Evolutionary conservation across 1,140 invertebrate genomes (phyloP).

Genomic region (Drosophila sturtevanti): DNA sequence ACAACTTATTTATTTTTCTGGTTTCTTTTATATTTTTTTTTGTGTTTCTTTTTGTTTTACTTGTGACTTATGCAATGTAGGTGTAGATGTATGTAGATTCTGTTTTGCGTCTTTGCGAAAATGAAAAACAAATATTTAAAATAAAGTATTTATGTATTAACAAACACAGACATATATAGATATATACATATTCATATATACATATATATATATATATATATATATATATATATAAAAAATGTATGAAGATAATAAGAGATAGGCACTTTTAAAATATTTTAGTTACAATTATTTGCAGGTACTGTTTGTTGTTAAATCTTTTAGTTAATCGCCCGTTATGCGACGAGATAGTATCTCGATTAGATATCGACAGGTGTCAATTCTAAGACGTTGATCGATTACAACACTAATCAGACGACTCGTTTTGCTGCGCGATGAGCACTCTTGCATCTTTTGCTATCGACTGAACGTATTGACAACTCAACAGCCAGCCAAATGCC

Average conservation of each 20-base stretch:
- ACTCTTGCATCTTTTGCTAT: constrained; percentile 82
- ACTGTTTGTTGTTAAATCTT: constrained; percentile 9
- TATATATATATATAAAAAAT: not conserved
- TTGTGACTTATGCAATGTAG: constrained; percentile 73
- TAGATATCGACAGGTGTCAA: constrained; percentile 83
- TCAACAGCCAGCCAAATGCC: not conserved
- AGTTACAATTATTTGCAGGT: constrained; percentile 17
- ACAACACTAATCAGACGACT: constrained; percentile 77
- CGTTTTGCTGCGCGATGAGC: constrained; percentile 77
- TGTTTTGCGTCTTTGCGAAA: constrained; percentile 72
- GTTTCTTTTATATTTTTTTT: constrained; percentile 51
- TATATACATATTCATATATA: constrained; percentile 13
- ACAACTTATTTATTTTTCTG: constrained; percentile 41
- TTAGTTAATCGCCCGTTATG: constrained; percentile 75
- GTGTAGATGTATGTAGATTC: constrained; percentile 42
- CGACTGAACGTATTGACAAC: constrained; percentile 57
- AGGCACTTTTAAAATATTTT: constrained; percentile 1
- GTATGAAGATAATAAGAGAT: not conserved
- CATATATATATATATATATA: not conserved
- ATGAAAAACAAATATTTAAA: constrained; percentile 28
- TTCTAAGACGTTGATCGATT: constrained; percentile 82
- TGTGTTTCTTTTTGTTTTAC: constrained; percentile 41
- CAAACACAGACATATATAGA: constrained; percentile 25
- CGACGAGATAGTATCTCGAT: constrained; percentile 81
- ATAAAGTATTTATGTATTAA: not conserved